Conservation (phyloP, 2,888 invertebrate species). For the Sipunculus nudus region DNA sequence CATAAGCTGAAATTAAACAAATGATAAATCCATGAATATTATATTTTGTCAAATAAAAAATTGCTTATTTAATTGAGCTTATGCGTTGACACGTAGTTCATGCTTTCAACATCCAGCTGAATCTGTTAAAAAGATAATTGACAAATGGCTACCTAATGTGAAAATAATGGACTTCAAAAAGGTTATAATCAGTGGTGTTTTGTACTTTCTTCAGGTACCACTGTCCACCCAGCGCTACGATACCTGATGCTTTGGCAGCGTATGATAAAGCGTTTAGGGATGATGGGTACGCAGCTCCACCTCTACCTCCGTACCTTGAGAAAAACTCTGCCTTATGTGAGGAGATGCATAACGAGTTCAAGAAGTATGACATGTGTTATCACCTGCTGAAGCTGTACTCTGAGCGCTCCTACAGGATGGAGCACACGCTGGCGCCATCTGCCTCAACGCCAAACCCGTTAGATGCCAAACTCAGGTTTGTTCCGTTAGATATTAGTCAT, state of each 20-base stretch:
- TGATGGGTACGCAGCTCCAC: slow-evolving; percentile 55
- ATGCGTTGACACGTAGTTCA: no score
- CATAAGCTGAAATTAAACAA: no score
- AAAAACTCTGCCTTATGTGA: slow-evolving; percentile 22
- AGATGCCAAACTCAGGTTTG: slow-evolving; percentile 76
- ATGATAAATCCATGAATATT: no score
- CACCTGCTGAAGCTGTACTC: slow-evolving; percentile 84
- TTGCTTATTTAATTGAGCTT: no score
- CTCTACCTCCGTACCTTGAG: slow-evolving; percentile 63
- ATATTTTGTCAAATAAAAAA: no score
- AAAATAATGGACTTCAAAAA: neutral
- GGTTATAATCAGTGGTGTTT: no score
- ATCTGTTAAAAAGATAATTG: no score
- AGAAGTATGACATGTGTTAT: slow-evolving; percentile 76
- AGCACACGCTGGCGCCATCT: slow-evolving; percentile 77
- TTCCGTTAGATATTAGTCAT: neutral
- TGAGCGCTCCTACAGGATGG: slow-evolving; percentile 69
- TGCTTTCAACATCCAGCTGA: no score
- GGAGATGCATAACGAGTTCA: slow-evolving; percentile 20
- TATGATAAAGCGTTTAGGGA: slow-evolving; percentile 74
- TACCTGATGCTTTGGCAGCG: slow-evolving; percentile 77
- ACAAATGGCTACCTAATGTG: no score
- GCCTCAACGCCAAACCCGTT: slow-evolving; percentile 82
- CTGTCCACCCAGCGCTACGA: slow-evolving; percentile 76
- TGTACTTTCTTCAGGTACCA: slow-evolving; percentile 73